Evolutionary conservation across 2,113 vertebrate species (phyloP), one percentile per base, ranked within the genome.

Genomic region (Cyprinus carpio): DNA sequence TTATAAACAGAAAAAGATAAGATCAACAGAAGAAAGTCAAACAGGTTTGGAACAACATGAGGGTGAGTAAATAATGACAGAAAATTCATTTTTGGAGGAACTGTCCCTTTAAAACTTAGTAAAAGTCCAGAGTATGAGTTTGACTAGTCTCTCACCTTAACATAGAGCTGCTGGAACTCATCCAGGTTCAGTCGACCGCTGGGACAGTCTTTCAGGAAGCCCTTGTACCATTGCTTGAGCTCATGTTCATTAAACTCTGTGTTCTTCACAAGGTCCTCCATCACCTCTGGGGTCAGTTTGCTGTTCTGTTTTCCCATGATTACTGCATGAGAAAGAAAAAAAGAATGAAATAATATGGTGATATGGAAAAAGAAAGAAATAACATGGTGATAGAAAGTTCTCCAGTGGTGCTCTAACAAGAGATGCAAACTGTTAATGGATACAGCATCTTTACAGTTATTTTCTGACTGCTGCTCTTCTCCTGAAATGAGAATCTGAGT

Each of bases 201-300:
- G 85, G 95, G 95, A 80, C 95, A 95, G 91, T 95, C 95, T 78
- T 95, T 95, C 91, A 95, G 93, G 90, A 95, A 95, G 83, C 95
- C 95, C 89, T 95, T 95, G 90, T 95, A 95, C 94, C 94, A 95
- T 91, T 95, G 94, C 91, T 95, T 95, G 81, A 95, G 92, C 92
- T 95, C 94, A n/a, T 95, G 94, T 82, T 95, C 94, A 23, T 95
- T 95, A 88, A 95, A 95, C 92, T 95, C 94, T 25, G 94, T 95
- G 95, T 96, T 99, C 95, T 98, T 99, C 94, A 99, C 98, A 94
- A 99, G 96, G 92, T 99, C 97, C 91, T 99, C 97, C 98, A 99
- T 99, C 91, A 99, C 97, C 93, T 99, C 98, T 6, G 98, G 98
- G 91, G 98, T 97, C 94, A 99, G 96, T 92, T 99, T 99, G 95